A percentile compares a stretch with the other conserved stretches of the same genome.
Evolutionary conservation across 2,888 invertebrate species (phyloP).

Genomic region (Eupithecia centaureata): DNA sequence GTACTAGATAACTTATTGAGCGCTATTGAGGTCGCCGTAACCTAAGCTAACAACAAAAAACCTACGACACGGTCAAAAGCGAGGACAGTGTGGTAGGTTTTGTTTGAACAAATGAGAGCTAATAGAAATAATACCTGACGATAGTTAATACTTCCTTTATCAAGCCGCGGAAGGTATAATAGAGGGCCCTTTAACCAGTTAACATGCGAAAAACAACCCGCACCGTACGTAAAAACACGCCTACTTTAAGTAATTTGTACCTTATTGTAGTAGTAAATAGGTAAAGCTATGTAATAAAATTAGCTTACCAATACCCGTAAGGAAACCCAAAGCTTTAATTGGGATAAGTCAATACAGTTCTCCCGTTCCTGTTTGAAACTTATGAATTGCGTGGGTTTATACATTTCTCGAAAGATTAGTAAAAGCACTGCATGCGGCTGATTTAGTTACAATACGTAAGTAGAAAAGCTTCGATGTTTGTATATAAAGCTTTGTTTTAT

Average conservation of each 20-base stretch:
- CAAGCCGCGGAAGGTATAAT: too few species aligned
- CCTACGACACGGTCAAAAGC: too few species aligned
- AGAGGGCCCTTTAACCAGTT: neutral
- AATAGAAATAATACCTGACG: too few species aligned
- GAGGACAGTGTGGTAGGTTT: too few species aligned
- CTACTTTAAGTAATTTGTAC: neutral
- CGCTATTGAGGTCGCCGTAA: too few species aligned
- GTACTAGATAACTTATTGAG: too few species aligned
- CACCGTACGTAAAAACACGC: neutral
- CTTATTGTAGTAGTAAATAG: neutral
- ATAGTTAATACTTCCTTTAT: too few species aligned
- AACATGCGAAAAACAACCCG: neutral
- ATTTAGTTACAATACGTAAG: neutral
- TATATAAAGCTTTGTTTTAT: neutral
- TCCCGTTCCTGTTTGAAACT: neutral
- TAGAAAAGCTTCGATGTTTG: neutral
- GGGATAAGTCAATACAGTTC: neutral
- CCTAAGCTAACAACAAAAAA: too few species aligned
- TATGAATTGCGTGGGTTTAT: neutral
- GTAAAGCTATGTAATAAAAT: neutral
- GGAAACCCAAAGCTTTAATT: slow-evolving; percentile 1
- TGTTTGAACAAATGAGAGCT: too few species aligned
- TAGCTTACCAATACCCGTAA: neutral
- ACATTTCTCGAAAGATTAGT: neutral
- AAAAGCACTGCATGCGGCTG: neutral